Conservation (phyloP, 2,888 invertebrate genomes). For the Myopa testacea region DNA sequence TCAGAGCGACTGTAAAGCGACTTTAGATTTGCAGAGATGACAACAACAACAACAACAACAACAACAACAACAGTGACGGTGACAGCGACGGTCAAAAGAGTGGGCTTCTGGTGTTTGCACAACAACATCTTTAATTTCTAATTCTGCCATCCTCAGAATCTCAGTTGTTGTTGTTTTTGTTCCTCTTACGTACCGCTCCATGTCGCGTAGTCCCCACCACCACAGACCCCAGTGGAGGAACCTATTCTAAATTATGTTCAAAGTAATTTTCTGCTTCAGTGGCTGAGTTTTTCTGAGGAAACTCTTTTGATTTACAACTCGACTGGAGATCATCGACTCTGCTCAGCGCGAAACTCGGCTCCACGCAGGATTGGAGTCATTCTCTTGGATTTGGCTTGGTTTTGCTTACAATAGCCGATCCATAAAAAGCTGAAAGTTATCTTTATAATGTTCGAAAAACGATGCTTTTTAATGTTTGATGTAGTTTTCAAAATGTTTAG, state of each 20-base stretch:
- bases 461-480: not conserved
- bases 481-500: not conserved
- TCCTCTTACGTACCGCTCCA: no score
- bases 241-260: constrained; percentile 57
- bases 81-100: not conserved
- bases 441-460: not conserved
- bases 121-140: constrained; percentile 2
- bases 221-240: constrained; percentile 27
- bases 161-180: not conserved
- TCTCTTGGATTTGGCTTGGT: not conserved
- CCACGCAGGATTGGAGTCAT: not conserved
- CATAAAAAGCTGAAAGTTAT: constrained; percentile 14
- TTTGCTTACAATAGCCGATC: not conserved
- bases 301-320: constrained; percentile 22
- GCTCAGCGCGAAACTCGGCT: not conserved
- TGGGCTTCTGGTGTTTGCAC: constrained; percentile 32
- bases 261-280: constrained; percentile 66
- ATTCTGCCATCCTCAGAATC: not conserved
- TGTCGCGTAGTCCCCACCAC: no score
- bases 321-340: not conserved
- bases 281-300: constrained; percentile 45
- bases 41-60: no score
- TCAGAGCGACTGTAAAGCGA: no score
- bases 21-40: not conserved
- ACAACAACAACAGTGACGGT: no score